phyloP scores from a whole-genome alignment of 2,888 invertebrate genomes.

The Synergus gifuensis region DNA sequence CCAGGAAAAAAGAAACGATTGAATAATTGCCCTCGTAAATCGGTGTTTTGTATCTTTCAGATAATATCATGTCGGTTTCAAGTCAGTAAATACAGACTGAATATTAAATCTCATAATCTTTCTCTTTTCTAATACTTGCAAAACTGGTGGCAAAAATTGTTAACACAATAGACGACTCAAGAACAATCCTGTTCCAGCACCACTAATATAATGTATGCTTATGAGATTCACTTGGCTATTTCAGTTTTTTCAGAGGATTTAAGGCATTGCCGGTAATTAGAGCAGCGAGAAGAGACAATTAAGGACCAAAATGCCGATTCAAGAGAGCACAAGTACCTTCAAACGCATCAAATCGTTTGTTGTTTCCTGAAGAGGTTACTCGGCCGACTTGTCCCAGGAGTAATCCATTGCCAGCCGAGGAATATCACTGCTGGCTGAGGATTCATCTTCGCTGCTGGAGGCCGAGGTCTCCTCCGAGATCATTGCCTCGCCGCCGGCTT shows the following conservation, averaged over 20 bases:
- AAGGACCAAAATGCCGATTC: not conserved
- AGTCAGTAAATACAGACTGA: not conserved
- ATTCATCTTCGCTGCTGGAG: conserved; percentile 75
- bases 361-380: conserved; percentile 48
- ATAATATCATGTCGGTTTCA: not conserved
- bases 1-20: not conserved
- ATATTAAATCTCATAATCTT: too few species aligned
- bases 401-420: conserved; percentile 66
- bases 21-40: not conserved
- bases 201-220: not conserved
- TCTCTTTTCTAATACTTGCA: too few species aligned
- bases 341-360: not conserved
- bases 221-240: not conserved
- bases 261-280: not conserved
- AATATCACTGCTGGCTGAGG: conserved; percentile 74
- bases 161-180: not conserved
- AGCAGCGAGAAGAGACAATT: not conserved
- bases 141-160: not conserved
- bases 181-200: not conserved
- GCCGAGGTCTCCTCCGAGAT: conserved; percentile 80
- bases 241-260: not conserved
- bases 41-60: not conserved
- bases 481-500: conserved; percentile 85
- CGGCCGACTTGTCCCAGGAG: conserved; percentile 62
- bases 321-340: not conserved